Conservation (phyloP, 2,113 vertebrate genomes). For the Nanorana parkeri region DNA sequence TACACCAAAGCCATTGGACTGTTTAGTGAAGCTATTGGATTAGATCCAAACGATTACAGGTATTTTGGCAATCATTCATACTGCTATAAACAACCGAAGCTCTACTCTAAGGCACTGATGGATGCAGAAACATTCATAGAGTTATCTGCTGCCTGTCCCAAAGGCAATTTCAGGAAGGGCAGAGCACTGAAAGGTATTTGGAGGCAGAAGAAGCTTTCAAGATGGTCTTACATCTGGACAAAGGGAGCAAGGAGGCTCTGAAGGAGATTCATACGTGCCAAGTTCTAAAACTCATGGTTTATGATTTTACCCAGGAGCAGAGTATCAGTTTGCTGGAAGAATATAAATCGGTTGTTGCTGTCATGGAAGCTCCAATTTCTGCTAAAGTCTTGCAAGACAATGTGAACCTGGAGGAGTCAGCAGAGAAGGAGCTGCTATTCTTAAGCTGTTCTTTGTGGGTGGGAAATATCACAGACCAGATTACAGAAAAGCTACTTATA, state of each 20-base stretch:
- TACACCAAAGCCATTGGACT: constrained; percentile 69
- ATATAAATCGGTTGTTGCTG: constrained; percentile 73
- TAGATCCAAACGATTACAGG: constrained; percentile 75
- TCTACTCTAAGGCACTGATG: constrained; percentile 72
- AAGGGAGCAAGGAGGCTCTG: constrained; percentile 76
- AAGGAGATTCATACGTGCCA: constrained; percentile 75
- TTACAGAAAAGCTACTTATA: constrained; percentile 81
- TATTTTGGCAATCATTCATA: constrained; percentile 82
- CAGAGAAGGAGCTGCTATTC: constrained; percentile 62
- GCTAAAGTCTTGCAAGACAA: constrained; percentile 45
- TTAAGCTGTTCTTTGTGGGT: constrained; percentile 79
- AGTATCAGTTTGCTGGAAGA: constrained; percentile 73
- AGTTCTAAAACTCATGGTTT: constrained; percentile 75
- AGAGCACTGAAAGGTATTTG: constrained; percentile 76
- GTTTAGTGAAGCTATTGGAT: constrained; percentile 78
- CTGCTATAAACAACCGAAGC: constrained; percentile 78
- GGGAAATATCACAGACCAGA: constrained; percentile 79
- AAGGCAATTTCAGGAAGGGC: constrained; percentile 79
- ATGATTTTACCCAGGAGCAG: constrained; percentile 76
- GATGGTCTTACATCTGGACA: constrained; percentile 77
- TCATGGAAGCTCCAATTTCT: constrained; percentile 67
- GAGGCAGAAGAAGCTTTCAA: constrained; percentile 80
- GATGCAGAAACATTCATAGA: constrained; percentile 79
- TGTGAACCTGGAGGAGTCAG: constrained; percentile 28
- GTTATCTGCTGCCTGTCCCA: constrained; percentile 76